A percentile compares a stretch with the other conserved stretches of the same genome.
Conservation (phyloP, 2,113 vertebrate genomes). For the Pan troglodytes region DNA sequence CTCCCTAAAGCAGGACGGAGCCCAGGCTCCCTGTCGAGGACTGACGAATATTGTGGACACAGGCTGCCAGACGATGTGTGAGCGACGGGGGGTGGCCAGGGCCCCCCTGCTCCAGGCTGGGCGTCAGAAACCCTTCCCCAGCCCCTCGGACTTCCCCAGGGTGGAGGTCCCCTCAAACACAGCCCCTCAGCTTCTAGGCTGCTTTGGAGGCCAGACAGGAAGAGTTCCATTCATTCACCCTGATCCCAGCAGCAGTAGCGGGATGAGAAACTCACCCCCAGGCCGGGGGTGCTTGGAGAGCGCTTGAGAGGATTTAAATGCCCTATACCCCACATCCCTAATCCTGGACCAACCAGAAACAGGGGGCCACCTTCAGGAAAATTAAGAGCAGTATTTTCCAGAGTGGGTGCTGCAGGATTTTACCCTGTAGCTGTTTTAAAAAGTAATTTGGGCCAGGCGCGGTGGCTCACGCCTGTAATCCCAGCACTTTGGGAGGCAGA, state of each 20-base stretch:
- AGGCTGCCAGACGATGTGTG: not conserved
- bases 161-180: not conserved
- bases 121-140: not conserved
- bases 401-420: not conserved
- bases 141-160: not conserved
- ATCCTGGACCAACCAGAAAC: not conserved
- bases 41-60: not conserved
- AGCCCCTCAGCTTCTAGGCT: not conserved
- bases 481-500: too few species aligned
- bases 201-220: not conserved
- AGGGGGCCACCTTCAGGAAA: not conserved
- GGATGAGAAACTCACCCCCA: not conserved
- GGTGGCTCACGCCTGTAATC: too few species aligned
- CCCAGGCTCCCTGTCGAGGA: not conserved
- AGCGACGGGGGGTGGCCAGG: not conserved
- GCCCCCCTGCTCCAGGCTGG: not conserved
- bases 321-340: not conserved
- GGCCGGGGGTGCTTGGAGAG: too few species aligned
- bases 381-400: not conserved
- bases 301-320: fast-evolving
- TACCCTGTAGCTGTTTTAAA: not conserved
- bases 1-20: not conserved
- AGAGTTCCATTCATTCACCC: not conserved
- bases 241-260: fast-evolving
- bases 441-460: too few species aligned